phyloP scores from a whole-genome alignment of 2,113 vertebrate genomes.

The Hemibagrus wyckioides region DNA sequence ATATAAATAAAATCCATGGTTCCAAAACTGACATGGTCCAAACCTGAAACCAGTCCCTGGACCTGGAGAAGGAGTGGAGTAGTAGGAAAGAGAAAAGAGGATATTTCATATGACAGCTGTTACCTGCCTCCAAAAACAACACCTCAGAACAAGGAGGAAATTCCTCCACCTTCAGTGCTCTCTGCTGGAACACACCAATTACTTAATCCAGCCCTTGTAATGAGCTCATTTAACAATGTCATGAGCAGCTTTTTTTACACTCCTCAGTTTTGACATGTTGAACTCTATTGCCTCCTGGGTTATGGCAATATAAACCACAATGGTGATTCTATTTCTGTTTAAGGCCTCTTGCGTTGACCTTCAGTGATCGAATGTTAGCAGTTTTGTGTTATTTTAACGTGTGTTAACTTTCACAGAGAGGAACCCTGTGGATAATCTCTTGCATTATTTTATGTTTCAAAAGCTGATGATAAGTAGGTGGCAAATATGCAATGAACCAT shows the following conservation, averaged over 20 bases:
- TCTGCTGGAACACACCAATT: constrained; percentile 70
- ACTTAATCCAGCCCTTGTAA: constrained; percentile 74
- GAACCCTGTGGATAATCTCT: not conserved
- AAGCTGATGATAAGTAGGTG: constrained; percentile 45
- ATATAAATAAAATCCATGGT: constrained; percentile 39
- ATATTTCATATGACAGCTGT: constrained; percentile 72
- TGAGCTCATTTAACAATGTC: constrained; percentile 78
- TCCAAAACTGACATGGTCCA: constrained; percentile 54
- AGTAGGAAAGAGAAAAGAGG: constrained; percentile 64
- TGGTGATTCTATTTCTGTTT: constrained; percentile 36
- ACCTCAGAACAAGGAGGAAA: constrained; percentile 79
- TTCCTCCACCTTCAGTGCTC: constrained; percentile 72
- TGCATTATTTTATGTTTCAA: constrained; percentile 3
- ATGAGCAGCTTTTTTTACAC: constrained; percentile 66
- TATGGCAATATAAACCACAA: constrained; percentile 57
- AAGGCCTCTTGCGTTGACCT: constrained; percentile 13
- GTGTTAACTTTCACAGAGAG: not conserved
- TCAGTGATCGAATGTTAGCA: not conserved
- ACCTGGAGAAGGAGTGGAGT: constrained; percentile 65
- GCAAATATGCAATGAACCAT: constrained; percentile 51
- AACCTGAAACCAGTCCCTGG: constrained; percentile 64
- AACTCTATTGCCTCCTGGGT: constrained; percentile 63
- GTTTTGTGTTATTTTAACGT: constrained; percentile 5
- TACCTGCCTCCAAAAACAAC: constrained; percentile 82
- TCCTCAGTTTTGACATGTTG: constrained; percentile 63